Base-by-base conservation (phyloP, 2,113 vertebrate species). In the Eublepharis macularius region DNA sequence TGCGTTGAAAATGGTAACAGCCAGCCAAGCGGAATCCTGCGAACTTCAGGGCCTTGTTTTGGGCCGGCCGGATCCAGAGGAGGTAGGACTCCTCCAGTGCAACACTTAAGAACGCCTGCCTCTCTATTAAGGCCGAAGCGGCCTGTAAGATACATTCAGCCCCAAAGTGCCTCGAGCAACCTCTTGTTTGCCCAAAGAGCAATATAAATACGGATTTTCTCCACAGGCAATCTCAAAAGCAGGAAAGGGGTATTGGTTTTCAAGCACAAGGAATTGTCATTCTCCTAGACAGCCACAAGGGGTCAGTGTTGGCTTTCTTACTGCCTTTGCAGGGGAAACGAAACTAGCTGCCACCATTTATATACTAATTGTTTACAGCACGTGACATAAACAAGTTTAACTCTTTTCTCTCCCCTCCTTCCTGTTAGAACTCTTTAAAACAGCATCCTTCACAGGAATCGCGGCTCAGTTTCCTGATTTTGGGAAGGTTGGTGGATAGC, bases 161-260 rank as follows among this genome's bases (percentile, higher is more conserved):
- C 1, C 36, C 57, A 41, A 39, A 68, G 77, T 26, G 10, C 82
- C 83, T 17, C 54, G 47, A 36, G n/a, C 13, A 73, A 19, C 2
- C 3, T 26, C 6, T 51, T 4, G 24, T 12, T 36, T 45, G 21
- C 36, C 73, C 29, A 36, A 60, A n/a, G n/a, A 34, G 13, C 17
- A 80, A 75, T 45, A 63, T 19, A 63, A 41, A 29, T 21, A 17
- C 13, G 2, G 39, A 32, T 32, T 6, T 74, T 49, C 43, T 72
- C 21, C 32, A 43, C 19, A 2, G n/a, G 2, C 6, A 9, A 0
- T 0, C 74, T 60, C 66, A 21, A 0, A 5, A 49, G 83, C 9
- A 32, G 8, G 36, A 9, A 45, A 26, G 3, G 29, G 3, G 3
- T 11, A 1, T 6, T n/a, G 17, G 12, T 17, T 57, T 2, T 76